Conservation (phyloP, 2,113 vertebrate genomes). For the Lutjanus erythropterus region DNA sequence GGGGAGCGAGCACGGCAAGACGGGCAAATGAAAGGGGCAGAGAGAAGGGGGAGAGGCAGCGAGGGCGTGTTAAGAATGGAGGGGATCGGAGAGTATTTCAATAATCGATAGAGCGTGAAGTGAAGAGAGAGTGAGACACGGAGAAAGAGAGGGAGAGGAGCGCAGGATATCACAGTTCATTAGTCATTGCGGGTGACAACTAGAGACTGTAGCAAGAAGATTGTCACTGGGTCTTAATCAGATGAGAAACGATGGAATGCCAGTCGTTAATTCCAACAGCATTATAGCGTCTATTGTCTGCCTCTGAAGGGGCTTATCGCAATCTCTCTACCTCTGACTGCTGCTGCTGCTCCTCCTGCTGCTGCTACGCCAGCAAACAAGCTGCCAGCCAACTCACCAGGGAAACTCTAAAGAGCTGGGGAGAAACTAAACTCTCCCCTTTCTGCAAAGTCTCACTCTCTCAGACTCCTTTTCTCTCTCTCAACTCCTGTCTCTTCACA, state of each 20-base stretch:
- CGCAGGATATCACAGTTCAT: conserved; percentile 78
- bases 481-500: conserved; percentile 15
- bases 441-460: conserved; percentile 64
- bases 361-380: conserved; percentile 70
- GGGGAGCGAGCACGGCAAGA: conserved; percentile 31
- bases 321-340: conserved; percentile 64
- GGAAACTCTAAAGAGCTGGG: conserved; percentile 70
- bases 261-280: conserved; percentile 72
- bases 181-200: conserved; percentile 76
- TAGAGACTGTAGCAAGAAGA: conserved; percentile 75
- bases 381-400: conserved; percentile 71
- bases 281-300: conserved; percentile 72
- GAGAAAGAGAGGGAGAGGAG: conserved; percentile 18
- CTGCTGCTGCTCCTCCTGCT: conserved; percentile 55
- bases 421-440: conserved; percentile 67
- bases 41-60: conserved; percentile 22
- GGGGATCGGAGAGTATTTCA: conserved; percentile 71
- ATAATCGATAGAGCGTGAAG: conserved; percentile 80
- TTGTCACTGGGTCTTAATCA: conserved; percentile 79
- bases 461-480: conserved; percentile 5
- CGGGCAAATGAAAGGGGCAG: conserved; percentile 41
- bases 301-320: conserved; percentile 71
- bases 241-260: conserved; percentile 77
- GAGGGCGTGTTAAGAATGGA: conserved; percentile 57
- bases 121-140: conserved; percentile 54